These are phyloP conservation scores for Drosophila arawakana DNA, from an alignment of 1,140 invertebrate species.

Conservation along the genomic window DNA sequence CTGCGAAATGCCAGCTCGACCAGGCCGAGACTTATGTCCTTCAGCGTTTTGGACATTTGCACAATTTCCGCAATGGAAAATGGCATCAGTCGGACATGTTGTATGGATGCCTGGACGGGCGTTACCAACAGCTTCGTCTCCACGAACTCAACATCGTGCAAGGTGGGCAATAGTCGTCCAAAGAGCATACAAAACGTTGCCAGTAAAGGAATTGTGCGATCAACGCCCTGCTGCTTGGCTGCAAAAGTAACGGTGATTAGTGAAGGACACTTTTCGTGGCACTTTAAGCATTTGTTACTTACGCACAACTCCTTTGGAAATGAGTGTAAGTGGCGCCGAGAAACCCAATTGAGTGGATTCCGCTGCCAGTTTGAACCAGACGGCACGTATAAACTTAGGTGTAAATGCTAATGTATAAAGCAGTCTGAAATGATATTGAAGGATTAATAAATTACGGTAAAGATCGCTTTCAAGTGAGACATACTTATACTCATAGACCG, in stretches of 20 bases:
- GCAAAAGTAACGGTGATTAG: not conserved
- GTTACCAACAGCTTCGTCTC: constrained; percentile 82
- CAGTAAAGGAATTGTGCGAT: constrained; percentile 91
- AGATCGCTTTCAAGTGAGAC: not conserved
- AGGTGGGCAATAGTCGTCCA: constrained; percentile 91
- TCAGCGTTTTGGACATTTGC: constrained; percentile 88
- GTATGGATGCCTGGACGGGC: constrained; percentile 28
- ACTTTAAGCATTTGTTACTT: constrained; percentile 40
- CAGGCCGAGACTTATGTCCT: constrained; percentile 94
- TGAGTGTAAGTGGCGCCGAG: constrained; percentile 74
- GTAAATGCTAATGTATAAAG: constrained; percentile 95
- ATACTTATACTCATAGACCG: constrained; percentile 90
- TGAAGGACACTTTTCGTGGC: no score
- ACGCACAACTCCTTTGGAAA: constrained; percentile 84
- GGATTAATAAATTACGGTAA: not conserved
- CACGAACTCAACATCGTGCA: constrained; percentile 95
- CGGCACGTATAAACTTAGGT: constrained; percentile 90
- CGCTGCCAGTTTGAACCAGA: constrained; percentile 89
- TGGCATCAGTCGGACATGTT: constrained; percentile 77
- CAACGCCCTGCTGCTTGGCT: constrained; percentile 88
- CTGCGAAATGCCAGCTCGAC: constrained; percentile 93
- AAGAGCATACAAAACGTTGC: constrained; percentile 95
- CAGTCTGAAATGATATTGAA: constrained; percentile 86
- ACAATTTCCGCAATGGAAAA: constrained; percentile 85
- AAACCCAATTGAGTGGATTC: constrained; percentile 84